Base-by-base conservation (phyloP, 2,888 invertebrate species). In the Proisotoma minuta region DNA sequence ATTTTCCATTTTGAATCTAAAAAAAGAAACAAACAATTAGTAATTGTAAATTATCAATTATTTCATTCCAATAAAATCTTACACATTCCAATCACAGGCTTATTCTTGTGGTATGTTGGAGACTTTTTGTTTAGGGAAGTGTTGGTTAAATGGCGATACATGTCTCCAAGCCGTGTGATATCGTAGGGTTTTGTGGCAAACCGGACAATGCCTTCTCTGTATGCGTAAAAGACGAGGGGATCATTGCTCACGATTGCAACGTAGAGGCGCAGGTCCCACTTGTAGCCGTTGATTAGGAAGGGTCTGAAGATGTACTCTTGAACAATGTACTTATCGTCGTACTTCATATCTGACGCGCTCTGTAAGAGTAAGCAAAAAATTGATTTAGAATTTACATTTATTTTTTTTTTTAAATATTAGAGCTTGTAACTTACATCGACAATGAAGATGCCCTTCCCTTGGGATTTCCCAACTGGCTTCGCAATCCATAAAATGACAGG, bases 201-300 rank as follows among this genome's bases (percentile, higher is more conserved):
- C 74, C 87, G 81, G 12, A 86, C 89, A 43, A 95, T 79, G 4
- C 95, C 94, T 76, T 94, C 92, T 52, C 88, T 86, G 77, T 92
- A 94, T 77, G 94, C 82, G 77, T 95, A 95, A 47, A 93, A 85
- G 0, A 89, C 85, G 3, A 94, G 82, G 0, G 94, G 95, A 69
- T 88, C 85, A 76, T 90, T 91, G 0, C 88, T 89, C 0, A 93
- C 89, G 56, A 95, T 87, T 75, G 91, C 89, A 10, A 92, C 92
- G 79, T 95, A 95, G 23, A 95, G 79, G 27, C 95, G 82, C 39
- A 95, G 82, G 79, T 95, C 95, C 79, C 94, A 95, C 79, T 95
- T 95, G 80, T 22, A 23, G 1, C 90, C 91, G 1, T 90, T 92
- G 69, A 93, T 86, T 15, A 89, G 81, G 57, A 88, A 79, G 0